These are phyloP conservation scores for Digitonthophagus gazella DNA, from an alignment of 2,888 invertebrate species.

Conservation along the genomic window DNA sequence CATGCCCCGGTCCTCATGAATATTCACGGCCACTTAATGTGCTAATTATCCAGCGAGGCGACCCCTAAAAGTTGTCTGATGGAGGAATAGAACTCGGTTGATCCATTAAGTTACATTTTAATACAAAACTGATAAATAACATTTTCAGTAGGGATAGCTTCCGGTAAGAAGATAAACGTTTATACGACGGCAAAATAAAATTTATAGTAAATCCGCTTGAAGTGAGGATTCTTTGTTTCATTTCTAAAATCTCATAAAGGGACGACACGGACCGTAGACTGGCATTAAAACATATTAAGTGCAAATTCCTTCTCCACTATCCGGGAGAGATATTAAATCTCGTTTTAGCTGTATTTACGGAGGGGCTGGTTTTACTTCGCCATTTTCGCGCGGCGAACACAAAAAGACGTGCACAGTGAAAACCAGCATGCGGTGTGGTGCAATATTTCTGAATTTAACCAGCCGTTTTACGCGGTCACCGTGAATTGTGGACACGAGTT, in stretches of 20 bases:
- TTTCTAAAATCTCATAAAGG: background rate
- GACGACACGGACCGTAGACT: background rate
- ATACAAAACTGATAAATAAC: background rate
- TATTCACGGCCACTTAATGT: slow-evolving; percentile 31
- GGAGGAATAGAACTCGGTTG: slow-evolving; percentile 16
- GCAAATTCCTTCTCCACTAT: background rate
- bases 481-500: slow-evolving; percentile 12
- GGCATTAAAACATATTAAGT: background rate
- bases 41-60: slow-evolving; percentile 31
- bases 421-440: background rate
- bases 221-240: background rate
- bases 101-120: background rate
- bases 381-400: background rate
- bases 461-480: slow-evolving; percentile 6
- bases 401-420: background rate
- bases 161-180: background rate
- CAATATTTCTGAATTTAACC: slow-evolving; percentile 26
- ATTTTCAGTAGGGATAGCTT: background rate
- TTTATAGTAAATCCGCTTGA: background rate
- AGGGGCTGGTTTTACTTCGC: background rate
- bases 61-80: slow-evolving; percentile 26
- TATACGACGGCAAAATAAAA: background rate
- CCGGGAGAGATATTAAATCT: background rate
- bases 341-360: background rate
- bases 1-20: slow-evolving; percentile 27